Conservation (phyloP, 1,140 invertebrate species). For the Ips typographus region DNA sequence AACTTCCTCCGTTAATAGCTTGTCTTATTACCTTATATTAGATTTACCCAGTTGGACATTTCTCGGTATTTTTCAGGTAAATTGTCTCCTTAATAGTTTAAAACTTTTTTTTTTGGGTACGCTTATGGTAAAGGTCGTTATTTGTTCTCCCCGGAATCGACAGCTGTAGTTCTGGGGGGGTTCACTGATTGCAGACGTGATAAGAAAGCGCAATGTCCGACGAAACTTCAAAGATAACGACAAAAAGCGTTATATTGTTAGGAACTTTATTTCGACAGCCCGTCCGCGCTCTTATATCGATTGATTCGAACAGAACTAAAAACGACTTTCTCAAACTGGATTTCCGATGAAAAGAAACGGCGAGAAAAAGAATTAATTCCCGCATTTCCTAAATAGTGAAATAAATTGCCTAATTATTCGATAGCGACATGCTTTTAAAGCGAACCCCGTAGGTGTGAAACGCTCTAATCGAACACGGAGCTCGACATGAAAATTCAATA, state of each 20-base stretch:
- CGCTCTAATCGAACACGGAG: constrained; percentile 6
- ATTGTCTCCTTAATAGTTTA: no score
- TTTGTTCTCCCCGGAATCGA: constrained; percentile 13
- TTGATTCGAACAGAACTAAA: constrained; percentile 4
- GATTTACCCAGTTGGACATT: no score
- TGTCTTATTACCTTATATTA: no score
- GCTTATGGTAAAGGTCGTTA: constrained; percentile 13
- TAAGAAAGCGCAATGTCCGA: constrained; percentile 18
- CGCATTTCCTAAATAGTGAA: background rate
- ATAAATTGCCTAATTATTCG: constrained; percentile 20
- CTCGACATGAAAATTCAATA: constrained; percentile 26
- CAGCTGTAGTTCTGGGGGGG: constrained; percentile 17
- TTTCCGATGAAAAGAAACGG: background rate
- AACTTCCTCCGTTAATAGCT: no score
- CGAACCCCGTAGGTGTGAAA: constrained; percentile 17
- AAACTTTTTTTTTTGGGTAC: background rate
- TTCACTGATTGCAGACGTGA: constrained; percentile 19
- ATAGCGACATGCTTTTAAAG: constrained; percentile 14
- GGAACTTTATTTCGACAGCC: constrained; percentile 15
- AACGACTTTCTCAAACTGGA: constrained; percentile 1
- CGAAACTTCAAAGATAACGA: constrained; percentile 20
- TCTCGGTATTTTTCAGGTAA: no score
- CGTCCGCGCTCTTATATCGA: background rate
- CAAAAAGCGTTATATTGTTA: constrained; percentile 21
- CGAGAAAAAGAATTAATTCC: background rate